These are phyloP conservation scores for Phocides pigmalion DNA, from an alignment of 1,140 invertebrate genomes.

Conservation along the genomic window DNA sequence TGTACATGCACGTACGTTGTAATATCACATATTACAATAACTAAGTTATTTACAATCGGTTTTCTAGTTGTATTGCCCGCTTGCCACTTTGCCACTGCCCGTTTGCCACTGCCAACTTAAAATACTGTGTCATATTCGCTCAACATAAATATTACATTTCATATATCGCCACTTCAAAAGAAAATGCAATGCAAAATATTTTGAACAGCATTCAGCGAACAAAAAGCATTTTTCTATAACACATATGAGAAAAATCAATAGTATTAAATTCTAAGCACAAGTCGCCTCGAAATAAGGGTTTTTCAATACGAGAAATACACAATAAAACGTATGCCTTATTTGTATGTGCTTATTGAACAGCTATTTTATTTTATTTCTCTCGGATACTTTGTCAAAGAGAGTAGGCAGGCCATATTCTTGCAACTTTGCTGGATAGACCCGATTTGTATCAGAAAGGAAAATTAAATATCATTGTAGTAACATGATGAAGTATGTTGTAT, in stretches of 20 bases:
- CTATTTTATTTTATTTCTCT: slow-evolving; percentile 48
- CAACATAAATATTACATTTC: too few species aligned
- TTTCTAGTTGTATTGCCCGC: too few species aligned
- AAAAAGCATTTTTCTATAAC: slow-evolving; percentile 21
- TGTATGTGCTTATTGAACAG: slow-evolving; percentile 57
- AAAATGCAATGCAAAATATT: background rate
- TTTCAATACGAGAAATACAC: slow-evolving; percentile 55
- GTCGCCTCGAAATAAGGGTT: slow-evolving; percentile 58
- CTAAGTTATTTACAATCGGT: too few species aligned
- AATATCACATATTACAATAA: too few species aligned
- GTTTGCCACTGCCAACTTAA: too few species aligned
- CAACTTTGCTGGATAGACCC: background rate
- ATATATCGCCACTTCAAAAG: too few species aligned
- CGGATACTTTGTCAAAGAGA: slow-evolving; percentile 38
- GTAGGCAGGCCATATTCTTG: background rate
- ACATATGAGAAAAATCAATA: slow-evolving; percentile 53
- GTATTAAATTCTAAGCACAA: slow-evolving; percentile 61
- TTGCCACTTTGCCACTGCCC: too few species aligned
- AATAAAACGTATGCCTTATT: slow-evolving; percentile 63
- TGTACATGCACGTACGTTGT: too few species aligned
- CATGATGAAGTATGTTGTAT: too few species aligned
- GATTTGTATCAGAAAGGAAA: too few species aligned
- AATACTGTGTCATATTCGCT: too few species aligned
- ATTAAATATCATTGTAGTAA: too few species aligned
- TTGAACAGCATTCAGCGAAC: background rate